Base-by-base conservation (phyloP, 37 sponge, comb jelly and placozoan genomes). In the Theonella swinhoei region DNA sequence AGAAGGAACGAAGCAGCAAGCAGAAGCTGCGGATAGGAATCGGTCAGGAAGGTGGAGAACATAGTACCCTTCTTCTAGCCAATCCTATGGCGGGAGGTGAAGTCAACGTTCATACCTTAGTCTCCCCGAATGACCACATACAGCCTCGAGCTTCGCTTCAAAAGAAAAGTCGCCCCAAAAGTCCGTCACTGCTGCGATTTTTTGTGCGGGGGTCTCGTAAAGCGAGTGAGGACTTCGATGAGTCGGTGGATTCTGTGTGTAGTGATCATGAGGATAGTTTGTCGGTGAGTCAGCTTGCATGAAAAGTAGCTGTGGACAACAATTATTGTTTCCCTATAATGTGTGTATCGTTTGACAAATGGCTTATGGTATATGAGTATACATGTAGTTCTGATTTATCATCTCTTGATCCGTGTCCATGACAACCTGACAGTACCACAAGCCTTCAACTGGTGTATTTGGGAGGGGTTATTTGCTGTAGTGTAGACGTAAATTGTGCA, bases 261-360 rank as follows among this genome's bases (percentile, higher is more conserved):
- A 82, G 83, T 30, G 83, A 82, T n/a, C 83, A 82, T 39, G 83
- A 82, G 17, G 83, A 82, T 25, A 63, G 74, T 4, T 82, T 82
- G 64, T 82, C 83, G 34, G 83, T 82, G 22, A 82, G 83, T 72
- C 41, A 26, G 28, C 28, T 25, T 26, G 7, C n/a, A 26, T 20
- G 19, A 11, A 58, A 20, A 58, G 60, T 58, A 58, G 17, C 11
- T 58, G 17, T 58, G 19, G 17, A 20, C 17, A 58, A 58, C 11
- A 19, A 20, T 20, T 11, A 19, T 19, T 58, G 19, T 58, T 58
- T 11, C 19, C 17, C 19, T 58, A 20, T 11, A 20, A 19, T 58
- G 60, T 58, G 60, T 58, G 19, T 20, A 20, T 20, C 60, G 19
- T 58, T 11, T 58, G 17, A 19, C 19, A 58, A 19, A 20, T 11